phyloP scores from a whole-genome alignment of 1,140 invertebrate species.

The Sitobion miscanthi region DNA sequence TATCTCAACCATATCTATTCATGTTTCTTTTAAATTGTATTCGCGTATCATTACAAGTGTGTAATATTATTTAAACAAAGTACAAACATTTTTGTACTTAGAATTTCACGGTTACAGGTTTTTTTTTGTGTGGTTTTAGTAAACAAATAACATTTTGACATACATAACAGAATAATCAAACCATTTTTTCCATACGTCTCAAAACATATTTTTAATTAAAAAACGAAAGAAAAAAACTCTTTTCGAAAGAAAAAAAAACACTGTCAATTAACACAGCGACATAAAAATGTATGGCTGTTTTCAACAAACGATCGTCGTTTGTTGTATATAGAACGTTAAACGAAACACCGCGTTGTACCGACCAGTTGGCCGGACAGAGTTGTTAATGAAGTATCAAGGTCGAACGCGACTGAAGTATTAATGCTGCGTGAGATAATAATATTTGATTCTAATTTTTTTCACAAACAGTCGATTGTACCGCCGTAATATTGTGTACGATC shows the following conservation, averaged over 20 bases:
- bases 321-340: not conserved
- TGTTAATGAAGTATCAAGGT: conserved; percentile 23
- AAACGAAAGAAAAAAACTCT: not conserved
- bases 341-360: not conserved
- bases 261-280: not conserved
- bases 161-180: conserved; percentile 19
- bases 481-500: not conserved
- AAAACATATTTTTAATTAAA: conserved; percentile 19
- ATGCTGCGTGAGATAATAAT: not conserved
- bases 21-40: not conserved
- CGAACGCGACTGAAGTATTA: not conserved
- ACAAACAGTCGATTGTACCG: not conserved
- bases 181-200: not conserved
- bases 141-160: conserved; percentile 12
- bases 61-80: not conserved
- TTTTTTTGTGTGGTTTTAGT: not conserved
- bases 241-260: not conserved
- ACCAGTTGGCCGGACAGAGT: not conserved
- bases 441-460: not conserved
- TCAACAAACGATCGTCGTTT: not conserved
- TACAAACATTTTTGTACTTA: not conserved
- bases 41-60: not conserved
- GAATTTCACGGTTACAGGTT: not conserved
- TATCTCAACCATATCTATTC: not conserved
- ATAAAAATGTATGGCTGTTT: not conserved